Base-by-base conservation (phyloP, 2,797 vertebrate species). In the Astyanax mexicanus region DNA sequence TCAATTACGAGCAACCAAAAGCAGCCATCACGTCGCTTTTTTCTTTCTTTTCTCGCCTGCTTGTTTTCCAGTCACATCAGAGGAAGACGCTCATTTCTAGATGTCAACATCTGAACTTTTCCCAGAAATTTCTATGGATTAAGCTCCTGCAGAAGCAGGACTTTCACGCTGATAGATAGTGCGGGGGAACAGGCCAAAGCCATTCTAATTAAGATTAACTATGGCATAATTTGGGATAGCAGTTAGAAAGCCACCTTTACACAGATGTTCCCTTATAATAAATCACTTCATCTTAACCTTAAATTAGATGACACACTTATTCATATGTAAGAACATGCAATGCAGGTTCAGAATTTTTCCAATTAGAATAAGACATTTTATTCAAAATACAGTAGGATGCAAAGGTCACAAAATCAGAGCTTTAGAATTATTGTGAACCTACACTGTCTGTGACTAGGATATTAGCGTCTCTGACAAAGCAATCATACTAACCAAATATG, bases 31-130 rank as follows among this genome's bases (percentile, higher is more conserved):
- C 9, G 25, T 49, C 19, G 40, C 0, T 3, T 25, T 54, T 23
- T 42, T 17, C 1, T 6, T 29, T 9, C 8, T 35, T 32, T 32
- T 32, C 29, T 32, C 29, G 2, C 15, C n/a, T 35, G 19, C 23
- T 69, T 54, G n/a, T 52, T 70, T 84, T 79, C 54, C 32, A 13
- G 21, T 21, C 6, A 73, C 45, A 73, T 40, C 47, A 65, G 11
- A 54, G n/a, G 6, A 65, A 21, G 6, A 37, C 21, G 4, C 19
- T 52, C 32, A 37, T 60, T n/a, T 60, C 57, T 8, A 1, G 27
- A 60, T 60, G 58, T 38, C 35, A 72, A 73, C 51, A 25, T 64
- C 35, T 52, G 29, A 54, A 60, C 40, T 44, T 72, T 49, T 27
- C 21, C 19, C 29, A 12, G 27, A 51, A 64, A 27, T 5, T 9